Base-by-base conservation (phyloP, 2,113 vertebrate genomes). In the Mirounga angustirostris region DNA sequence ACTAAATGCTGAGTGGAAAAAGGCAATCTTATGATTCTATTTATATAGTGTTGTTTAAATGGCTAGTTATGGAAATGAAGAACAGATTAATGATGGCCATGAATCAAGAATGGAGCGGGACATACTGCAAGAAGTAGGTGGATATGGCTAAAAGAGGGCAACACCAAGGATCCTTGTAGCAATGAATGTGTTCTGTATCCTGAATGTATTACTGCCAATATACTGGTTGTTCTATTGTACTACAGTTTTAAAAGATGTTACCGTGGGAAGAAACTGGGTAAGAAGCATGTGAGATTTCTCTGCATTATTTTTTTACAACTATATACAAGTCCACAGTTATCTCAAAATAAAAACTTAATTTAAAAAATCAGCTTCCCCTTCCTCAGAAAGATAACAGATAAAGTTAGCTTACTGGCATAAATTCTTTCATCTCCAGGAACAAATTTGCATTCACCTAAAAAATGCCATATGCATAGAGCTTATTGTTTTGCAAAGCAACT, bases 381-480 rank as follows among this genome's bases (percentile, higher is more conserved):
- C 24, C 10, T 76, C 18, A n/a, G 56, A 95, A 79, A 19, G 22
- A 54, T 85, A 89, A 85, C 40, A 92, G 14, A 40, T 76, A 36
- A 84, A n/a, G 6, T 74, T 69, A 61, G 12, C 33, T 88, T 92
- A 92, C 33, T 67, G n/a, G 61, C 24, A 54, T 59, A 79, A 54
- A 16, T 71, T 46, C 1, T 84, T 91, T 89, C 10, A 88, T 81
- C 30, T 86, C 43, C 1, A 0, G 54, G 15, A 94, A 95, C 19
- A 96, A 89, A 91, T 69, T 69, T 89, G 21, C 46, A 21, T 52
- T 95, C 76, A 86, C 36, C 15, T 95, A 89, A 88, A 94, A 94
- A 96, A 67, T 16, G 10, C 7, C 61, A 46, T 21, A 22, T 46
- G 4, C 46, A 82, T 16, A 74, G 24, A 89, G 7, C 46, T 96